Base-by-base conservation (phyloP, 2,113 vertebrate genomes). In the Hirundichthys speculiger region DNA sequence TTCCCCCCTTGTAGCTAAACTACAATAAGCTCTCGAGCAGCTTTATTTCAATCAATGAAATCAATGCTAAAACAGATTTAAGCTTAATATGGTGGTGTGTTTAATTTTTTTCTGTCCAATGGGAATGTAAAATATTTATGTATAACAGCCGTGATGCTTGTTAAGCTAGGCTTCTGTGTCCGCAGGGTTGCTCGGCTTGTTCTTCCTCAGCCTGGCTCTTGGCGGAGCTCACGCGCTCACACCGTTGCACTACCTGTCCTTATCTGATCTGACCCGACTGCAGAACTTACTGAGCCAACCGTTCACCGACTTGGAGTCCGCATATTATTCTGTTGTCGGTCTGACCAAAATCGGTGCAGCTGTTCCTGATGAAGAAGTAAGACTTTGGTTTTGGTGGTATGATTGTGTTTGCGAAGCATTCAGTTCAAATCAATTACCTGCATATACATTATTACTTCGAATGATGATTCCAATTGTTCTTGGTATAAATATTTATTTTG, bases 301-400 rank as follows among this genome's bases (percentile, higher is more conserved):
- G 0, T 93, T 94, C 69, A 68, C 78, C 11, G 92, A 94, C 60
- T 68, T 99, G 75, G 93, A 95, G 78, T 88, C 94, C 12, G 95
- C 95, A 3, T 99, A 94, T 79, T 91, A 95, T 58, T 95, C 95
- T 21, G 88, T 97, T 0, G 88, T 96, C 13, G 98, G 98, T 10
- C 92, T 96, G 49, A 66, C 49, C 62, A 94, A 92, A 66, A 90
- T 99, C 10, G 96, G 94, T 16, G 68, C 73, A 4, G 74, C 85
- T 13, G 78, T 96, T 68, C 81, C 93, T 2, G 95, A 99, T 77
- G 92, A 92, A 34, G 83, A 94, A 83, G 97, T 97, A 80, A 94
- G 90, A 43, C n/a, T n/a, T n/a, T n/a, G n/a, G n/a, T n/a, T n/a
- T n/a, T n/a, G n/a, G n/a, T n/a, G n/a, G n/a, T n/a, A n/a, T n/a